Evolutionary conservation across 1,140 invertebrate genomes (phyloP).

Genomic region (Aleiodes sp.): DNA sequence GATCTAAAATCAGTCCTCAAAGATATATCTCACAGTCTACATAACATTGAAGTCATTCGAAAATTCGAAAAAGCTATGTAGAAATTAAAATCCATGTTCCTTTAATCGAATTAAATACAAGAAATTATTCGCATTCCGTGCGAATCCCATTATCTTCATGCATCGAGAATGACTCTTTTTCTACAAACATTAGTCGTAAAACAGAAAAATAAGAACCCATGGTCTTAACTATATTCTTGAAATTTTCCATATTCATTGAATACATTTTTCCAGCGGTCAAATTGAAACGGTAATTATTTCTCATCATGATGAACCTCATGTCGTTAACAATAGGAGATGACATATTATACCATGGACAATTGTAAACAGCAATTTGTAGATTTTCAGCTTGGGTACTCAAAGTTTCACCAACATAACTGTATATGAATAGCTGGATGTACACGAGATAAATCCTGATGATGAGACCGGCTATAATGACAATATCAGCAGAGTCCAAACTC

Average conservation of each 20-base stretch:
- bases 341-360: constrained; percentile 30
- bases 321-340: constrained; percentile 13
- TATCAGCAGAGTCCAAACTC: constrained; percentile 2
- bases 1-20: too few species aligned
- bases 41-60: too few species aligned
- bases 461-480: background rate
- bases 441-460: constrained; percentile 27
- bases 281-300: constrained; percentile 23
- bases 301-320: constrained; percentile 25
- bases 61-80: too few species aligned
- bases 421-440: constrained; percentile 31
- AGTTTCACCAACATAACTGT: constrained; percentile 30
- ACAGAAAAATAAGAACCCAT: constrained; percentile 34
- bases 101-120: too few species aligned
- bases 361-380: constrained; percentile 5
- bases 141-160: too few species aligned
- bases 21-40: too few species aligned
- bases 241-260: constrained; percentile 30
- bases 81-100: too few species aligned
- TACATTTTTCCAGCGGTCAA: constrained; percentile 34
- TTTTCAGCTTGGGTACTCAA: constrained; percentile 5
- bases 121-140: too few species aligned
- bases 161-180: too few species aligned
- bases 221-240: constrained; percentile 27
- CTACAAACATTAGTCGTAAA: constrained; percentile 26